These are phyloP conservation scores for Hydriomena furcata DNA, from an alignment of 2,888 invertebrate species.

Conservation along the genomic window DNA sequence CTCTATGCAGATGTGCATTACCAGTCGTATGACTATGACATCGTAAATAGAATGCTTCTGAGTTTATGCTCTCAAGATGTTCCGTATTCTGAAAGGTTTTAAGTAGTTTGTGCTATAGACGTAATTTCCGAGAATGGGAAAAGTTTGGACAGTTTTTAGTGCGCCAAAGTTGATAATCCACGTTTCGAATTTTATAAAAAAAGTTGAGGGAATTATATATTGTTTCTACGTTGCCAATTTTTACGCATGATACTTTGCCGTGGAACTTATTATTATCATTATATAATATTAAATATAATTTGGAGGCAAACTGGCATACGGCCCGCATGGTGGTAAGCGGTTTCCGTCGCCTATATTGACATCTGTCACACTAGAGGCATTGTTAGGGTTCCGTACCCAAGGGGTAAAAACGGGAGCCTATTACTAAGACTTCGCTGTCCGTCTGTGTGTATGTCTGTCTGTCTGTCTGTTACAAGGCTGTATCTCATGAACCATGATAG, in stretches of 20 bases:
- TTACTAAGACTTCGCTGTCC: too few relatives aligned
- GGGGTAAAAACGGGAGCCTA: too few relatives aligned
- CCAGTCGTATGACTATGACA: slow-evolving; percentile 26
- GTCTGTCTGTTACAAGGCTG: too few relatives aligned
- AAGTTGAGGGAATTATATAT: slow-evolving; percentile 23
- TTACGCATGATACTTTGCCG: slow-evolving; percentile 13
- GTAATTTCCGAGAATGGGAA: slow-evolving; percentile 18
- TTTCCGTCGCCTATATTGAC: too few relatives aligned
- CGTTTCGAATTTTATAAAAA: slow-evolving; percentile 21
- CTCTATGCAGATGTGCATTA: slow-evolving; percentile 41
- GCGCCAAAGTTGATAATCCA: slow-evolving; percentile 30
- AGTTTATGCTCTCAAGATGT: slow-evolving; percentile 7
- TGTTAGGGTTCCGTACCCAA: too few relatives aligned
- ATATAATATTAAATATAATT: too few relatives aligned
- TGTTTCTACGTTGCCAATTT: slow-evolving; percentile 9
- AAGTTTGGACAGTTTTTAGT: slow-evolving; percentile 33
- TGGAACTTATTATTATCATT: too few relatives aligned
- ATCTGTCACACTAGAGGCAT: too few relatives aligned
- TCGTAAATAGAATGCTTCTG: slow-evolving; percentile 22
- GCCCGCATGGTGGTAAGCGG: too few relatives aligned
- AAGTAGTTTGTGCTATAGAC: slow-evolving; percentile 11
- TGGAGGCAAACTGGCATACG: too few relatives aligned
- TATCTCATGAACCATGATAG: too few relatives aligned
- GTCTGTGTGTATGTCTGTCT: too few relatives aligned
- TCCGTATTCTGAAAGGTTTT: slow-evolving; percentile 23